These are phyloP conservation scores for Meloe dianella DNA, from an alignment of 2,888 invertebrate species.

Conservation along the genomic window DNA sequence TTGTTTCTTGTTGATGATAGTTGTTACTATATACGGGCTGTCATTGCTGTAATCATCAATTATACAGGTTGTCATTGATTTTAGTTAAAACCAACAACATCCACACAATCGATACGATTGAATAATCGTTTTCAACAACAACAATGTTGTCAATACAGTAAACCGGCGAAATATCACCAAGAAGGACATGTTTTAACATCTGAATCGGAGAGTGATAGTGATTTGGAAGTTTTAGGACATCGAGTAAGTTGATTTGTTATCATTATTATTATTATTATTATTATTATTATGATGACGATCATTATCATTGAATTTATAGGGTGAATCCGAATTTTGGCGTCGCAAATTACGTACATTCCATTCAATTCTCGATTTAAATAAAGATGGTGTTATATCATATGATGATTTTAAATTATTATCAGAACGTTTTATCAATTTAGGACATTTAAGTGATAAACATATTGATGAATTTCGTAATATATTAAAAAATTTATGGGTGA, in stretches of 20 bases:
- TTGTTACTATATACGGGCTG: no score
- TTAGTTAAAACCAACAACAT: not conserved
- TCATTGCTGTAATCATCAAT: no score
- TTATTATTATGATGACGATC: no score
- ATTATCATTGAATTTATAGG: constrained; percentile 56
- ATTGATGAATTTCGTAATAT: constrained; percentile 73
- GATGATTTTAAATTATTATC: constrained; percentile 80
- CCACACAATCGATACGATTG: not conserved
- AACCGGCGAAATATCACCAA: not conserved
- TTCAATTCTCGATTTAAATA: constrained; percentile 82
- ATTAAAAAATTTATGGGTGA: constrained; percentile 78
- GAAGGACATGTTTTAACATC: constrained; percentile 32
- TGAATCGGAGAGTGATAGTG: constrained; percentile 65
- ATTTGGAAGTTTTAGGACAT: constrained; percentile 63
- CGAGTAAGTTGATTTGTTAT: constrained; percentile 42
- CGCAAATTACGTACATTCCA: constrained; percentile 87
- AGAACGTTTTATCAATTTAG: constrained; percentile 76
- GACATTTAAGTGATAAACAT: constrained; percentile 71
- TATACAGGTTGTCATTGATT: not conserved
- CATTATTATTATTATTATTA: no score
- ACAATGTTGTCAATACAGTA: not conserved
- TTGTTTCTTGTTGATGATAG: no score
- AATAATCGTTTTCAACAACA: not conserved
- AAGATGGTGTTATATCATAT: constrained; percentile 83
- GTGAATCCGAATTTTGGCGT: constrained; percentile 75